A percentile compares a stretch with the other conserved stretches of the same genome.
Conservation (phyloP, 2,113 vertebrate species). For the Bujurquina vittata region DNA sequence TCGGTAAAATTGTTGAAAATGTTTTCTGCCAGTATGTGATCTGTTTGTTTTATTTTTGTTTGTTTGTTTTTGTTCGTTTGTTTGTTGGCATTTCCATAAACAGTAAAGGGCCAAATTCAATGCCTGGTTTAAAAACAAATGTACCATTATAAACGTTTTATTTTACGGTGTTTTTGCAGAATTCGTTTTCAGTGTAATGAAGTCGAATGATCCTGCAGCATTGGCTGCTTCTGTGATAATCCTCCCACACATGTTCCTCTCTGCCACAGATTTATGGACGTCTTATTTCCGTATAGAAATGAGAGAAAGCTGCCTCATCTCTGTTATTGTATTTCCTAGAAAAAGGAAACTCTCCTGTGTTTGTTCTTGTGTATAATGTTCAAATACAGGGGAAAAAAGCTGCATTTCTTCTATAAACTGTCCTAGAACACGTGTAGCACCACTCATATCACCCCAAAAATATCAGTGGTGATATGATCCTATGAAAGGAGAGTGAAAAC, state of each 20-base stretch:
- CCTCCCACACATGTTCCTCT: not conserved
- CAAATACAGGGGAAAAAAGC: not conserved
- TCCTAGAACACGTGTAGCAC: not conserved
- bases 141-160: no score
- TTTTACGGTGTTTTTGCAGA: no score
- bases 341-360: not conserved
- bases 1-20: no score
- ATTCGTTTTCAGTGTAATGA: no score
- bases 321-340: not conserved
- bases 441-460: not conserved
- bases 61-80: no score
- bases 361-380: not conserved
- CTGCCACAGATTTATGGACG: not conserved
- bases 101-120: no score
- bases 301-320: fast-evolving
- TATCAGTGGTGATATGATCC: not conserved
- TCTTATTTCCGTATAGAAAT: not conserved
- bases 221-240: not conserved
- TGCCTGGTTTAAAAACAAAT: no score
- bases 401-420: not conserved
- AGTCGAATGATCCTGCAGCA: no score
- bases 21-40: no score
- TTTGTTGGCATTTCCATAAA: no score
- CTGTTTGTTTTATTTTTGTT: no score
- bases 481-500: not conserved